Conservation (phyloP, 2,797 vertebrate genomes). For the Gastrophryne carolinensis region DNA sequence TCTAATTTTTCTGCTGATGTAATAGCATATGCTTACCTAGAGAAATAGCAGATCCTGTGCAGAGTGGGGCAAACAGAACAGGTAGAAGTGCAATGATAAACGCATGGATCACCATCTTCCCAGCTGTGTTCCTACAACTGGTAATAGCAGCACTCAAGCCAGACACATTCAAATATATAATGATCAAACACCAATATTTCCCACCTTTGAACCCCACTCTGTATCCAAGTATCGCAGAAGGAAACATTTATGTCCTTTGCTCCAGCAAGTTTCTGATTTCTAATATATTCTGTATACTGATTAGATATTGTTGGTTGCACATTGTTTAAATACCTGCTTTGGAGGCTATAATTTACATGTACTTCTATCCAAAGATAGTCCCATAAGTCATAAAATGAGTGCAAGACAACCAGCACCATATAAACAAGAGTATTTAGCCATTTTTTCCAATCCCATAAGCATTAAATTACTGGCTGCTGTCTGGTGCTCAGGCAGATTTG, state of each 20-base stretch:
- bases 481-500: too few relatives aligned
- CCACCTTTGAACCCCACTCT: conserved; percentile 17
- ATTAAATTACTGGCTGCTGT: too few relatives aligned
- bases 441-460: too few relatives aligned
- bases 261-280: background rate
- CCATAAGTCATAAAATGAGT: too few relatives aligned
- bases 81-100: background rate
- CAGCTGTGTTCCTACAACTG: background rate
- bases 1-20: too few relatives aligned
- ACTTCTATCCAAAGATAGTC: too few relatives aligned
- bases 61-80: background rate
- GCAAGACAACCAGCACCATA: too few relatives aligned
- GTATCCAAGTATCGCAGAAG: background rate
- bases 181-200: background rate
- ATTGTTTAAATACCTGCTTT: background rate
- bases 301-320: background rate
- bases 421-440: too few relatives aligned
- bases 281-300: background rate
- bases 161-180: background rate
- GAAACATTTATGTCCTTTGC: background rate
- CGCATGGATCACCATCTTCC: conserved; percentile 22
- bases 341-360: background rate
- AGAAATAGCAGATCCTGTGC: background rate
- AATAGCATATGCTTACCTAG: conserved; percentile 2
- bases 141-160: background rate